Base-by-base conservation (phyloP, 2,797 vertebrate genomes). In the Miichthys miiuy region DNA sequence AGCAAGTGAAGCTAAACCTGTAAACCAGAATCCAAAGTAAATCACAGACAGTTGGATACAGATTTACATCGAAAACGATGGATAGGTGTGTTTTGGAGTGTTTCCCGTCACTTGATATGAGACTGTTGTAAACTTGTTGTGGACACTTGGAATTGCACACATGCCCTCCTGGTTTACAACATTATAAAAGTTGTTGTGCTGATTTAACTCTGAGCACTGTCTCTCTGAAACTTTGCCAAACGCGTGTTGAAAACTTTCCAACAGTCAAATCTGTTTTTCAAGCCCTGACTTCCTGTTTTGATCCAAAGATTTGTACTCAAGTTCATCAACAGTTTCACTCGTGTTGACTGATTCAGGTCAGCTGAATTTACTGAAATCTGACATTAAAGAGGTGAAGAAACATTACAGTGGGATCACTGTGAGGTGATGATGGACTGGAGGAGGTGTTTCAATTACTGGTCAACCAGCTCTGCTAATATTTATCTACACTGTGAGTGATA, bases 241-340 rank as follows among this genome's bases (percentile, higher is more conserved):
- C 18, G 50, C 13, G 34, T 23, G 25, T 12, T 21, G 13, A 16
- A 48, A 1, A 8, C 17, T 27, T 46, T 46, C 52, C 52, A 47
- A 1, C 18, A 25, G 25, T 10, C 3, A 4, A 16, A 12, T 18
- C 27, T 21, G 12, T 38, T 16, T 9, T 47, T 20, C 25, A 27
- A 66, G 14, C 20, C 14, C 14, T 14, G 21, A 54, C 73, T 52
- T 64, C 64, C 55, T 75, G 73, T 75, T 60, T 66, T 52, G 38
- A 25, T 62, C 47, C 47, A 50, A 6, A 52, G 9, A 10, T 71
- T 50, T 70, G 14, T 7, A 13, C 20, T n/a, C 23, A 60, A 6
- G 25, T 25, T 25, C 69, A 52, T 62, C 4, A 20, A 10, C 30
- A 52, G 7, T 16, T 62, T 63, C 48, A 10, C n/a, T 6, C 25